Evolutionary conservation across 1,140 invertebrate species (phyloP), one percentile per base, ranked within the genome.

Genomic region (Leptopilina clavipes): DNA sequence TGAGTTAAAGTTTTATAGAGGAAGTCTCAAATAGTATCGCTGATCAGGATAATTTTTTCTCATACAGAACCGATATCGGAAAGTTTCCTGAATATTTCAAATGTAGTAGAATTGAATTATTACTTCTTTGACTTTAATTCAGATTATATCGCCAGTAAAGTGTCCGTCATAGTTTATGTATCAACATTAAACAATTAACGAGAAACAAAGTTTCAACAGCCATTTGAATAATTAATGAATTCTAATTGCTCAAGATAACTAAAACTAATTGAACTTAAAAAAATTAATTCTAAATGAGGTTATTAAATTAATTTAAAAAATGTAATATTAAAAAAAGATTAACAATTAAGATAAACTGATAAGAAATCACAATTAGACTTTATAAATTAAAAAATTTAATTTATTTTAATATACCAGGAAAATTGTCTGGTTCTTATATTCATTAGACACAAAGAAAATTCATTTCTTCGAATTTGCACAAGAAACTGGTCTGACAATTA

Each of bases 211-310:
- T 59, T 19, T 59, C 19, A 19, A 14, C 56, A 59, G 56, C 22
- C 19, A 59, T 59, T 59, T 12, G 56, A 59, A 59, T 19, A 59
- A 59, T n/a, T n/a, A n/a, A 59, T 59, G 19, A 25, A 31, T 59
- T 59, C 19, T 12, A 19, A 59, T 59, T 19, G 56, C 2, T 25
- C 5, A 40, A 40, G 37, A 40, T 8, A 40, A 40, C 1, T 31
- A 31, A 31, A n/a, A n/a, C n/a, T n/a, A 31, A 31, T 31, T 40
- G 37, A 40, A 9, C 9, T 5, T 40, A 9, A 8, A 40, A n/a
- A 9, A 40, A 5, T 45, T 45, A 14, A 45, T n/a, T 45, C 1
- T n/a, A n/a, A n/a, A n/a, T 14, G 43, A 1, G 12, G 9, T 44
- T 9, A 45, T 45, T 45, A 10, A 14, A 45, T 10, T n/a, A 14